Evolutionary conservation across 1,140 invertebrate species (phyloP).

Genomic region (Drosophila chauvacae): DNA sequence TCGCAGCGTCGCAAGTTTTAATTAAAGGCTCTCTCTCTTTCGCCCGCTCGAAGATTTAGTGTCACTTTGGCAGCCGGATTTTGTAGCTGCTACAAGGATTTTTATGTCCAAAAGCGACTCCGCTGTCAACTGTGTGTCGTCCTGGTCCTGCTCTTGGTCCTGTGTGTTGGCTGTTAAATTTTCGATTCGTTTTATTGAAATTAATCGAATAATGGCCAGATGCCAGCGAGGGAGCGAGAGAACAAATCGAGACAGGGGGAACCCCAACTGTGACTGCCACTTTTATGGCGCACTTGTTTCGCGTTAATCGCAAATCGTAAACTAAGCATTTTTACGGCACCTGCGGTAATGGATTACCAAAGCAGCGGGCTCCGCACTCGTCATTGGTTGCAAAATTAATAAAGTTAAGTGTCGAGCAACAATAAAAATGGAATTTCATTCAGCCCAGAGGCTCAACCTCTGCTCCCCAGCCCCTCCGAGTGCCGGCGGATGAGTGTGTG

Average conservation of each 20-base stretch:
- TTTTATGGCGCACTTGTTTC: slow-evolving; percentile 82
- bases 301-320: slow-evolving; percentile 82
- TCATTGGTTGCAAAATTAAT: slow-evolving; percentile 78
- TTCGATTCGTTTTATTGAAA: slow-evolving; percentile 75
- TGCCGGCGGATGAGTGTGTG: slow-evolving; percentile 10
- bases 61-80: slow-evolving; percentile 25
- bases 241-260: slow-evolving; percentile 6
- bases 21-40: slow-evolving; percentile 22
- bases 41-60: slow-evolving; percentile 20
- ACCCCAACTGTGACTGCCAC: slow-evolving; percentile 46
- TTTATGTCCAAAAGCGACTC: slow-evolving; percentile 29
- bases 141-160: neutral
- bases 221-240: slow-evolving; percentile 20
- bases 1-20: slow-evolving; percentile 41
- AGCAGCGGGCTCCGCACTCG: slow-evolving; percentile 51
- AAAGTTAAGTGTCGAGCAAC: slow-evolving; percentile 81
- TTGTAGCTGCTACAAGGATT: slow-evolving; percentile 40
- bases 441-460: slow-evolving; percentile 11
- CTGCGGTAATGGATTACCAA: slow-evolving; percentile 81
- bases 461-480: neutral
- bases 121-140: slow-evolving; percentile 27
- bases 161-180: slow-evolving; percentile 47
- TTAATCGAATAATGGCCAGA: slow-evolving; percentile 72
- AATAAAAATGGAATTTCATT: slow-evolving; percentile 73
- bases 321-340: slow-evolving; percentile 82